Evolutionary conservation across 35 echinoderm and acorn worm species (phyloP).

Genomic region (Ptychodera flava): DNA sequence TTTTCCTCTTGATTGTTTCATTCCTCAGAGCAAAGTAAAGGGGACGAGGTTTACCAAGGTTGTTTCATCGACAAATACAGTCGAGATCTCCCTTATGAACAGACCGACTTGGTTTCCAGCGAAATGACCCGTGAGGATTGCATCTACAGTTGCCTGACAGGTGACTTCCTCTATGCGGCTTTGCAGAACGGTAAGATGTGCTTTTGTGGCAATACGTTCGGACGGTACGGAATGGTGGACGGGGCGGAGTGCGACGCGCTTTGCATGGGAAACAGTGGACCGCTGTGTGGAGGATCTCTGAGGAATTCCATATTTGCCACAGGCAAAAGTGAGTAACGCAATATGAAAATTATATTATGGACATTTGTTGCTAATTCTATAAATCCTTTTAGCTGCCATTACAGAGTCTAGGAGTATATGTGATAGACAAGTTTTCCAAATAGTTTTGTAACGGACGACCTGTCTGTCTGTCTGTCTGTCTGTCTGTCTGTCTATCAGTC

Average conservation of each 20-base stretch:
- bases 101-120: neutral
- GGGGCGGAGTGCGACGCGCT: neutral
- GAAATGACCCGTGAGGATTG: neutral
- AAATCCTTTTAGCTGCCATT: too few relatives aligned
- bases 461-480: too few relatives aligned
- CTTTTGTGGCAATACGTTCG: neutral
- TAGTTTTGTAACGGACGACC: too few relatives aligned
- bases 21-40: too few relatives aligned
- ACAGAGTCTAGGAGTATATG: too few relatives aligned
- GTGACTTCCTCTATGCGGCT: neutral
- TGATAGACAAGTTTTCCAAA: too few relatives aligned
- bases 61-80: neutral
- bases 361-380: too few relatives aligned
- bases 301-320: neutral
- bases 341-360: too few relatives aligned
- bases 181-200: neutral
- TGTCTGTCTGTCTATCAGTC: too few relatives aligned
- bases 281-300: neutral
- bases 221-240: neutral
- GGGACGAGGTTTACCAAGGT: neutral
- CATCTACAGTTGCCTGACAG: neutral
- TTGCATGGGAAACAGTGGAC: neutral
- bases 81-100: neutral
- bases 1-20: too few relatives aligned
- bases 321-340: neutral